Percentiles rank a stretch among this genome's conserved stretches.
These are phyloP conservation scores for Dryobates pubescens DNA, from an alignment of 2,797 vertebrate genomes.

Conservation along the genomic window DNA sequence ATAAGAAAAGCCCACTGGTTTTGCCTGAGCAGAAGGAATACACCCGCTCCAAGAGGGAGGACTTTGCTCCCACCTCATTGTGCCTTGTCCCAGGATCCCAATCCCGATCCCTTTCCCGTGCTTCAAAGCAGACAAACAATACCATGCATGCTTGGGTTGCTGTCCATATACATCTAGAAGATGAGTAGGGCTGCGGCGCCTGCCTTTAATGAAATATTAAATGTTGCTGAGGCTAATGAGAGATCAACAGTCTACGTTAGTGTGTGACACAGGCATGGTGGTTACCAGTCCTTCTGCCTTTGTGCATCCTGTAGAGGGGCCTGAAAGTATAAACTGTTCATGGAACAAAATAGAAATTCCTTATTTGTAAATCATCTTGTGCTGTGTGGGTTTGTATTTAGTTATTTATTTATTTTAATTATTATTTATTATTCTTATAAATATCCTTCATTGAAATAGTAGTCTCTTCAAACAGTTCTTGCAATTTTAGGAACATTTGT, in stretches of 20 bases:
- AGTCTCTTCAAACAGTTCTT: conserved; percentile 76
- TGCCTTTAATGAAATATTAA: conserved; percentile 58
- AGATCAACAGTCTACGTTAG: conserved; percentile 47
- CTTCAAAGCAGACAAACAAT: conserved; percentile 47
- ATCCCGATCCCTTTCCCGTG: not conserved
- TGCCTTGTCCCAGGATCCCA: conserved; percentile 12
- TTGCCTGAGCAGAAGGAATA: conserved; percentile 39
- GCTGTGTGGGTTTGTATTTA: conserved; percentile 56
- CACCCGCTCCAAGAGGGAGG: not conserved
- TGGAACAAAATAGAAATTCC: conserved; percentile 66
- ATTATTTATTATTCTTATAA: conserved; percentile 74
- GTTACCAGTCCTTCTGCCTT: conserved; percentile 56
- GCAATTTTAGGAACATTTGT: conserved; percentile 67
- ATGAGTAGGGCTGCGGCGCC: conserved; percentile 53
- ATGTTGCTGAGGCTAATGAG: conserved; percentile 51
- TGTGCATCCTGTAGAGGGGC: conserved; percentile 54
- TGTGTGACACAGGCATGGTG: conserved; percentile 53
- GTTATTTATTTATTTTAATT: not conserved
- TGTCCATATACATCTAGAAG: conserved; percentile 39
- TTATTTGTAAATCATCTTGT: conserved; percentile 62
- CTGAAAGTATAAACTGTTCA: conserved; percentile 68
- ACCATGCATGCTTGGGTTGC: conserved; percentile 12
- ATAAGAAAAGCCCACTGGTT: conserved; percentile 13
- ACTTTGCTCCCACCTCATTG: not conserved
- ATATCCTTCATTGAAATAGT: conserved; percentile 83